Percentiles rank a stretch among this genome's conserved stretches.
These are phyloP conservation scores for Rhimphoctona megacephalus DNA, from an alignment of 2,888 invertebrate genomes.

Conservation along the genomic window DNA sequence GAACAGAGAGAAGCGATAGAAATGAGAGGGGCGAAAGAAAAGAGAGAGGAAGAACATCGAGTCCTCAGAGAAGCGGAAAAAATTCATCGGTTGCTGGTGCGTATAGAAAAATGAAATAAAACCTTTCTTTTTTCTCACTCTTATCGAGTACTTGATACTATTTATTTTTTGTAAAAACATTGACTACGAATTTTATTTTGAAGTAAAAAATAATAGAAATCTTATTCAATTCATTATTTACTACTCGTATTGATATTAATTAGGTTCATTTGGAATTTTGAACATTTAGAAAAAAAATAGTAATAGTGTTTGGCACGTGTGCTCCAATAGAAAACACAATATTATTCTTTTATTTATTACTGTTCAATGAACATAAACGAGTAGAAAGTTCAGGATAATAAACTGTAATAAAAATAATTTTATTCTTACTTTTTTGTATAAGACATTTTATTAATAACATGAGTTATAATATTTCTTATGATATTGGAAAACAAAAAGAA, in stretches of 20 bases:
- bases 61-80: conserved; percentile 80
- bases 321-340: not conserved
- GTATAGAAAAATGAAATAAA: conserved; percentile 9
- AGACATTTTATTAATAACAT: too few relatives aligned
- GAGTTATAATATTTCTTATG: too few relatives aligned
- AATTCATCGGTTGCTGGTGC: conserved; percentile 74
- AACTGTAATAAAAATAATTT: too few relatives aligned
- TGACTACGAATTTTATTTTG: not conserved
- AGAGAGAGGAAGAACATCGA: conserved; percentile 78
- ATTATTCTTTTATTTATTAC: not conserved
- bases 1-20: conserved; percentile 84
- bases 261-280: too few relatives aligned
- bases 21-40: conserved; percentile 62
- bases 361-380: too few relatives aligned
- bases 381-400: too few relatives aligned
- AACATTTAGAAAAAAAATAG: too few relatives aligned
- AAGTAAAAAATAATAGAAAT: too few relatives aligned
- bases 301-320: not conserved
- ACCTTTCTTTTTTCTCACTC: not conserved
- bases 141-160: not conserved
- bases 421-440: too few relatives aligned
- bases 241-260: too few relatives aligned
- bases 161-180: not conserved
- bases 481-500: too few relatives aligned
- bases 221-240: too few relatives aligned